Evolutionary conservation across 2,113 vertebrate species (phyloP).

Genomic region (Zootoca vivipara): DNA sequence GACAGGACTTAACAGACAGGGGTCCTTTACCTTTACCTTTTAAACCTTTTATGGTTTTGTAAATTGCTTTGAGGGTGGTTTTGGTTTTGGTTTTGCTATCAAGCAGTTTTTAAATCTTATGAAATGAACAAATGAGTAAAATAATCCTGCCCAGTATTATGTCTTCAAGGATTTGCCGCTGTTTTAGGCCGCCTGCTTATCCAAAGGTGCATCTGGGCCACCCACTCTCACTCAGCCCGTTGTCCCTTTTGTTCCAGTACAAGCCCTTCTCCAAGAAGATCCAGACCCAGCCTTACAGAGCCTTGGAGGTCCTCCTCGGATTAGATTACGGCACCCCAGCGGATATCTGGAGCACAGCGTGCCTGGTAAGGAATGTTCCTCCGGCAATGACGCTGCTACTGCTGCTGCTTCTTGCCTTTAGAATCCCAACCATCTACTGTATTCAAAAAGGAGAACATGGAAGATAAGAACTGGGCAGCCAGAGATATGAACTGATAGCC

Average conservation of each 20-base stretch:
- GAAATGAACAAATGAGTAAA: no score
- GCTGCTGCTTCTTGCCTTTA: not conserved
- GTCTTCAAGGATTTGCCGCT: no score
- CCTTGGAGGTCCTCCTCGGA: slow-evolving; percentile 86
- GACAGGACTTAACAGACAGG: no score
- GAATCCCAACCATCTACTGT: not conserved
- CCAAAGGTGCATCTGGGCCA: not conserved
- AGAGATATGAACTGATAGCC: not conserved
- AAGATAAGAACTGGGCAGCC: not conserved
- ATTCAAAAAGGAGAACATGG: not conserved
- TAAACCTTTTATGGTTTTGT: no score
- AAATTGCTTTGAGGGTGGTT: no score
- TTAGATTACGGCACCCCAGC: slow-evolving; percentile 82
- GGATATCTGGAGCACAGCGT: slow-evolving; percentile 88
- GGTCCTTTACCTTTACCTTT: no score
- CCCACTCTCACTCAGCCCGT: not conserved
- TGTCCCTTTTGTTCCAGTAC: slow-evolving; percentile 75
- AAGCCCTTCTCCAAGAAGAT: slow-evolving; percentile 88
- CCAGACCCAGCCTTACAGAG: slow-evolving; percentile 88
- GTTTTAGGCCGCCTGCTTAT: no score
- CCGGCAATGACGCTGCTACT: not conserved
- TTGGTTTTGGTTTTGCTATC: no score
- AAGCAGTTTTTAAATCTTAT: no score
- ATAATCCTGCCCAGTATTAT: not conserved
- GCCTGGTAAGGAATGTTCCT: slow-evolving; percentile 77